Evolutionary conservation across 2,113 vertebrate species (phyloP).

Genomic region (Erinaceus europaeus): DNA sequence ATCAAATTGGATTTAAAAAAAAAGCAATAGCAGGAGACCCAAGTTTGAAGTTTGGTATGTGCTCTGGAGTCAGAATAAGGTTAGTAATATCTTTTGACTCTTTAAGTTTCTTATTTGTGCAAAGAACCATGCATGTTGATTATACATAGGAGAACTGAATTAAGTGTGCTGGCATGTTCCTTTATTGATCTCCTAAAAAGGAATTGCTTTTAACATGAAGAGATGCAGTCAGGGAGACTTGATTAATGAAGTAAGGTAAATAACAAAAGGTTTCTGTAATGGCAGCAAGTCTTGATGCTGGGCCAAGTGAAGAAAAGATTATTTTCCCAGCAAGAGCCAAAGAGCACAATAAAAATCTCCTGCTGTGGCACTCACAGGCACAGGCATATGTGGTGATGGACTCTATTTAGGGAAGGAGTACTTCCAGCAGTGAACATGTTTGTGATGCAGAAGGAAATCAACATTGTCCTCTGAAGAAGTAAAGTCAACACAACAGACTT

Average conservation of each 20-base stretch:
- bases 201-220: no score
- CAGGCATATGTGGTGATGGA: background rate
- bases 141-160: no score
- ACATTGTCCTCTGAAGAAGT: background rate
- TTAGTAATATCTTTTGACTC: no score
- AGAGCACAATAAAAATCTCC: constrained; percentile 18
- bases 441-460: background rate
- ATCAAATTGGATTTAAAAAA: background rate
- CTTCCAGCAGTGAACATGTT: background rate
- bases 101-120: no score
- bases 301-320: constrained; percentile 12
- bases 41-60: no score
- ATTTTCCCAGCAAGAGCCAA: constrained; percentile 12
- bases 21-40: background rate
- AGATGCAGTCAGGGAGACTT: no score
- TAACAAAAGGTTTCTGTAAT: background rate
- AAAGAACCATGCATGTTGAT: no score
- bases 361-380: background rate
- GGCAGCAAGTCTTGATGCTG: background rate
- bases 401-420: background rate
- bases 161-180: no score
- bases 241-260: no score
- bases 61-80: no score
- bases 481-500: background rate
- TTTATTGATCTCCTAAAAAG: no score